phyloP scores from a whole-genome alignment of 1,140 invertebrate genomes.

The Drosophila leontia region DNA sequence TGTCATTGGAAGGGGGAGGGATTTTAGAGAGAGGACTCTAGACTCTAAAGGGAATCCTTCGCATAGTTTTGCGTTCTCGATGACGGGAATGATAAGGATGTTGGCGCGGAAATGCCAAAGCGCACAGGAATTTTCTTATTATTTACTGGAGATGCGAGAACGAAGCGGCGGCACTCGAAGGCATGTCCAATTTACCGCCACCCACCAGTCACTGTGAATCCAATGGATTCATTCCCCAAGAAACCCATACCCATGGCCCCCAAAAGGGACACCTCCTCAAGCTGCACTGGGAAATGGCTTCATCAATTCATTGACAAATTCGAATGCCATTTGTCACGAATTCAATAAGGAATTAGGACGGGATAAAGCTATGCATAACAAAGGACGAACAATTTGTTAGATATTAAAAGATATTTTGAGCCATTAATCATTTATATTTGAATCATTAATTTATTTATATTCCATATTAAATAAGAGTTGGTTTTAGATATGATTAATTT shows the following conservation, averaged over 20 bases:
- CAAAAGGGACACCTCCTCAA: background rate
- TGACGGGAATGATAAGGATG: constrained; percentile 40
- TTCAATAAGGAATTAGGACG: background rate
- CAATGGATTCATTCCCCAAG: background rate
- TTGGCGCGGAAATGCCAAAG: constrained; percentile 61
- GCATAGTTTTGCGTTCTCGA: constrained; percentile 61
- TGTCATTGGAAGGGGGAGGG: background rate
- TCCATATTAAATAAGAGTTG: background rate
- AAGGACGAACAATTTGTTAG: background rate
- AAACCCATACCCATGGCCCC: background rate
- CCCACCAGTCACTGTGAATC: constrained; percentile 1
- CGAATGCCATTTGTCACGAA: constrained; percentile 12
- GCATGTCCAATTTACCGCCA: constrained; percentile 38
- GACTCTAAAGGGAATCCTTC: background rate
- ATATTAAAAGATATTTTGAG: background rate
- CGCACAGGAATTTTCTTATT: constrained; percentile 81
- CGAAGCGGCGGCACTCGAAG: constrained; percentile 31
- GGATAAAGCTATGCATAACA: background rate
- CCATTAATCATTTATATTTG: background rate
- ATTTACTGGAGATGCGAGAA: constrained; percentile 67
- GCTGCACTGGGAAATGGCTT: constrained; percentile 20
- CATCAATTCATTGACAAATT: constrained; percentile 11
- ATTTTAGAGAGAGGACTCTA: background rate
- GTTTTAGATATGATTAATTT: background rate
- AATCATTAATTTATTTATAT: background rate